Evolutionary conservation across 2,113 vertebrate species (phyloP).

Genomic region (Azemiops feae): DNA sequence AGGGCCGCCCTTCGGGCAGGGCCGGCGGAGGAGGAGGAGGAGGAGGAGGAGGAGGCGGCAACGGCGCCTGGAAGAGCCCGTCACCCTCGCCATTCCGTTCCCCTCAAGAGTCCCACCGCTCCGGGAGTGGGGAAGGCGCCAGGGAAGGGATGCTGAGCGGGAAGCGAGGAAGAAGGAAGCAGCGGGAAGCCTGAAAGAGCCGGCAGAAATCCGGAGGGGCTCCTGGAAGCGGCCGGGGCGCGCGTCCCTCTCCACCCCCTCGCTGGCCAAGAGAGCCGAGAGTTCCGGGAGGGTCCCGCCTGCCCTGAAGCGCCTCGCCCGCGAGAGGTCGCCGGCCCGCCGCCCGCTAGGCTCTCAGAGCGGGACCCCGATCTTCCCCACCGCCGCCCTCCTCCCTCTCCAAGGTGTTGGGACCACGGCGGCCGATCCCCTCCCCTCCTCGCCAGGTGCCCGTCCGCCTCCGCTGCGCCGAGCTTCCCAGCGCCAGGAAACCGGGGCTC

Average conservation of each 20-base stretch:
- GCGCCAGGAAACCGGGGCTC: neutral
- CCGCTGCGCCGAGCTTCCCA: neutral
- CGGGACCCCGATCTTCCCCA: neutral
- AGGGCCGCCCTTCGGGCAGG: neutral
- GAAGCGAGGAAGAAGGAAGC: neutral
- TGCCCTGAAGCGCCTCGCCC: neutral
- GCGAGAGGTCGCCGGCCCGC: constrained; percentile 7
- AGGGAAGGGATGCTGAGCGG: neutral
- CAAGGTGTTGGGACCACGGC: constrained; percentile 7
- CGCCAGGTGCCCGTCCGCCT: neutral
- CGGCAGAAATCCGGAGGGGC: neutral
- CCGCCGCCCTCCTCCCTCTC: neutral
- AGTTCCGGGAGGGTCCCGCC: neutral
- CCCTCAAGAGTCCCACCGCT: neutral
- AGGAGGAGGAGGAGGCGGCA: too few relatives aligned
- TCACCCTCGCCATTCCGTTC: neutral
- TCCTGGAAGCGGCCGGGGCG: neutral
- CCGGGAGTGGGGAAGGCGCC: neutral
- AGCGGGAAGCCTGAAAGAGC: neutral
- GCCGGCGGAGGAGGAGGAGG: neutral
- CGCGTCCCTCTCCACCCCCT: neutral
- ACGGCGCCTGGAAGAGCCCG: neutral
- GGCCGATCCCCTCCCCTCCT: neutral
- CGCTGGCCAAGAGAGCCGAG: neutral
- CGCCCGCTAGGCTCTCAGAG: neutral